Base-by-base conservation (phyloP, 2,888 invertebrate genomes). In the Dolichomitus sp. region DNA sequence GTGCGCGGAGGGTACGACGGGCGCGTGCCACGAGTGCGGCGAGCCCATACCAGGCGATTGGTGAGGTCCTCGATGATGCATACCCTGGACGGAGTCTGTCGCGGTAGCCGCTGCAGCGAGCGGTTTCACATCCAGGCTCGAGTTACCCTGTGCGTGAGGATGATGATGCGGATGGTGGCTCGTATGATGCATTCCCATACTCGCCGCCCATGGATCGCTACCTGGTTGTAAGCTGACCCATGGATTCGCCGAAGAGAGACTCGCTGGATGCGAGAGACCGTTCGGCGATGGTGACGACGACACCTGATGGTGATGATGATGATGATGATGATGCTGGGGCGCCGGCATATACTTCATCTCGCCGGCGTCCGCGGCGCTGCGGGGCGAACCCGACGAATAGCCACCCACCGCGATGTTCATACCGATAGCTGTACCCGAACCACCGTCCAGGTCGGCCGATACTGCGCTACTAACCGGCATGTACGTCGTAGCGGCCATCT, bases 401-500 rank as follows among this genome's bases (percentile, higher is more conserved):
- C 97, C 97, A 94, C 97, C 96, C 85, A 93, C 93, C 93, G 96
- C 95, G 94, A 96, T 95, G 93, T 95, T 96, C 95, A 95, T 95
- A 93, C 97, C 97, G 94, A 97, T 95, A 88, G 95, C 95, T 94
- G 95, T 95, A 93, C 93, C 93, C 86, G 92, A 91, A 90, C 95
- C 95, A 93, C 96, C 95, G 95, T 95, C 96, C 94, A 96, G 94
- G 93, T 97, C 97, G 95, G 97, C 96, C 94, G 97, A 96, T 91
- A 96, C 95, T 93, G 95, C 95, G 94, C 95, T 95, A 94, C 95
- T 95, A 94, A 97, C 97, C 94, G 96, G 95, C 96, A 98, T 97
- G 95, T 98, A 98, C 95, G 98, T 97, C 95, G 98, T 97, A 96
- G 98, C 98, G 96, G 98, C 98, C 98, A 98, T 98, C 97, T 93